Base-by-base conservation (phyloP, 2,888 invertebrate genomes). In the Sericinus montela region DNA sequence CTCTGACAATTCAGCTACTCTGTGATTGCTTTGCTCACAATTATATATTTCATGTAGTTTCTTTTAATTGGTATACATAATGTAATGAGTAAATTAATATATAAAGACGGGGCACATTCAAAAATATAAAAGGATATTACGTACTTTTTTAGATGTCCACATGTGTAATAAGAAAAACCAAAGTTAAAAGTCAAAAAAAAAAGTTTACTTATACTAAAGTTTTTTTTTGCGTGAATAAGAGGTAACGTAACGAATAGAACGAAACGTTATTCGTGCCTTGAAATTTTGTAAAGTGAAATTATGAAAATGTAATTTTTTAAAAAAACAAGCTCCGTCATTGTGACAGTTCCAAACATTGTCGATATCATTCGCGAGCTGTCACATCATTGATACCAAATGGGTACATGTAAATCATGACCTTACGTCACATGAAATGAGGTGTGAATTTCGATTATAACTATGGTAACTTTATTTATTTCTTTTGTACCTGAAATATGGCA, bases 401-500 rank as follows among this genome's bases (percentile, higher is more conserved):
- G 19, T n/a, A 35, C 15, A 23, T 42, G 42, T 42, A 42, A 45
- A 48, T 16, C 9, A 41, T 25, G 30, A 42, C 42, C n/a, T 34
- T 36, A 30, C 14, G 15, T 38, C 29, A 44, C 44, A 44, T 28
- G 41, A 13, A 29, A 15, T 28, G 34, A 35, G 35, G 35, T 47
- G 41, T 34, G 28, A 36, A 47, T 41, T 47, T 40, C 35, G 47
- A 29, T 44, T 19, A 28, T 25, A 46, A 46, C 16, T 35, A 40
- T 48, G 45, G 37, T 53, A 54, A 53, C 49, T 53, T 55, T 55
- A 45, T 35, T 32, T 50, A 44, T 49, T 45, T 45, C 30, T 54
- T 64, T 60, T 58, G 65, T 65, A 64, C 64, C 64, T 63, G 63
- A 63, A 57, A 32, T 57, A 57, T 58, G 66, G 59, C 66, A 66